Conservation (phyloP, 2,888 invertebrate species). For the Ecdyonurus torrentis region DNA sequence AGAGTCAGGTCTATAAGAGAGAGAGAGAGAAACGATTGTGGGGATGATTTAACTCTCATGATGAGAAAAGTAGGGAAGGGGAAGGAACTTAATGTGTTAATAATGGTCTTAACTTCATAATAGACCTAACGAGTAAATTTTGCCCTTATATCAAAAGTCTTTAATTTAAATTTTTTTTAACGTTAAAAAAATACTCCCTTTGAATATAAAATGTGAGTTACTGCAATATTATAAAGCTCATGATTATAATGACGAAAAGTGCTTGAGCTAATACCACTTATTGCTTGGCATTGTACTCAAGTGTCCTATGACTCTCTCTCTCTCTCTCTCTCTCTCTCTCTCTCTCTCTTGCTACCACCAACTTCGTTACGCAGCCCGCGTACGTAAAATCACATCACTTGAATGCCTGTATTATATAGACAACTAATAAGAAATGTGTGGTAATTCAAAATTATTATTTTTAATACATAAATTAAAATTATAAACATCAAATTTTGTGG, state of each 20-base stretch:
- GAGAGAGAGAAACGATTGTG: not conserved
- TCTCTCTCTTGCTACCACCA: no score
- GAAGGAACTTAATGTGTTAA: not conserved
- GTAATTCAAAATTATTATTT: not conserved
- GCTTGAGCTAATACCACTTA: not conserved
- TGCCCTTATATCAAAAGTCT: not conserved
- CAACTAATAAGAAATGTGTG: no score
- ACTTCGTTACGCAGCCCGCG: no score
- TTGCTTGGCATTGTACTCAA: not conserved
- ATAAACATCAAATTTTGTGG: not conserved
- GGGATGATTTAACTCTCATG: not conserved
- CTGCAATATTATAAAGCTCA: not conserved
- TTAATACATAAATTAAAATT: not conserved
- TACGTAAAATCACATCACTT: no score
- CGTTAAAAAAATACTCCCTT: not conserved
- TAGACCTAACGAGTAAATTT: not conserved
- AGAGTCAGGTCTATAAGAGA: not conserved
- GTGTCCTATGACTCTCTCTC: constrained; percentile 4
- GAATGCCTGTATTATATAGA: no score
- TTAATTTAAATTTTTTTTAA: not conserved
- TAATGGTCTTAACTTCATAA: not conserved
- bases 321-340: no score
- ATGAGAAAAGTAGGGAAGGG: not conserved
- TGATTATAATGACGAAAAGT: not conserved
- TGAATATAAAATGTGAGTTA: not conserved